Evolutionary conservation across 2,888 invertebrate species (phyloP).

Genomic region (Xylota segnis): DNA sequence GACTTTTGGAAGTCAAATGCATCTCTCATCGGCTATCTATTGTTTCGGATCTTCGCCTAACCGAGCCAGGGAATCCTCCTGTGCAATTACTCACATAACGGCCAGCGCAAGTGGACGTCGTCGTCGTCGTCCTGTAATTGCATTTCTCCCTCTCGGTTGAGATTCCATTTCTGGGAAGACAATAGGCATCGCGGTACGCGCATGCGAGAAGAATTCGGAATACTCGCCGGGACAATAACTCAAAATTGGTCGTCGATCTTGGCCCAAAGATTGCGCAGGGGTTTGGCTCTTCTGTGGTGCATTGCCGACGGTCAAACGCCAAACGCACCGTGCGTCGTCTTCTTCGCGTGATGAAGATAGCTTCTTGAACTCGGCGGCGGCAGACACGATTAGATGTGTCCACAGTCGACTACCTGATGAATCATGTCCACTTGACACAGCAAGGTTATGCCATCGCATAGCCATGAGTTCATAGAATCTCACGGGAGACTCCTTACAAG

Average conservation of each 20-base stretch:
- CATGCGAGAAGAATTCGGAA: slow-evolving; percentile 70
- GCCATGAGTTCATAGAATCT: slow-evolving; percentile 35
- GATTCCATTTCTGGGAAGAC: slow-evolving; percentile 68
- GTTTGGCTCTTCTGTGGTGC: slow-evolving; percentile 24
- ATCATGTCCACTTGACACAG: slow-evolving; percentile 40
- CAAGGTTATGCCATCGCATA: background rate
- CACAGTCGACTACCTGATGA: too few relatives aligned
- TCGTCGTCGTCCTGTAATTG: slow-evolving; percentile 69
- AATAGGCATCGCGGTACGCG: too few relatives aligned
- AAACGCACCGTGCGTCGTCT: slow-evolving; percentile 72
- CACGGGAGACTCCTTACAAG: slow-evolving; percentile 50
- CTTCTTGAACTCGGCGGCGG: slow-evolving; percentile 58
- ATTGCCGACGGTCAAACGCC: slow-evolving; percentile 69
- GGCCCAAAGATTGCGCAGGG: slow-evolving; percentile 43
- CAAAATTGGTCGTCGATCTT: slow-evolving; percentile 72
- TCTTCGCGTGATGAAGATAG: slow-evolving; percentile 63
- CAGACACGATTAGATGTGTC: slow-evolving; percentile 10
- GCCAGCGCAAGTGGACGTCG: slow-evolving; percentile 32
- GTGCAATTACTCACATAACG: slow-evolving; percentile 73
- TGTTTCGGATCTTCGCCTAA: slow-evolving; percentile 48
- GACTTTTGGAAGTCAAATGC: slow-evolving; percentile 52
- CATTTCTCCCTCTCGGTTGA: slow-evolving; percentile 2
- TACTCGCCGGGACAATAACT: slow-evolving; percentile 68
- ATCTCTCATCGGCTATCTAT: slow-evolving; percentile 56
- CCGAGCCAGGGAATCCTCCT: slow-evolving; percentile 44